These are phyloP conservation scores for Listronotus oregonensis DNA, from an alignment of 1,140 invertebrate genomes.

Conservation along the genomic window DNA sequence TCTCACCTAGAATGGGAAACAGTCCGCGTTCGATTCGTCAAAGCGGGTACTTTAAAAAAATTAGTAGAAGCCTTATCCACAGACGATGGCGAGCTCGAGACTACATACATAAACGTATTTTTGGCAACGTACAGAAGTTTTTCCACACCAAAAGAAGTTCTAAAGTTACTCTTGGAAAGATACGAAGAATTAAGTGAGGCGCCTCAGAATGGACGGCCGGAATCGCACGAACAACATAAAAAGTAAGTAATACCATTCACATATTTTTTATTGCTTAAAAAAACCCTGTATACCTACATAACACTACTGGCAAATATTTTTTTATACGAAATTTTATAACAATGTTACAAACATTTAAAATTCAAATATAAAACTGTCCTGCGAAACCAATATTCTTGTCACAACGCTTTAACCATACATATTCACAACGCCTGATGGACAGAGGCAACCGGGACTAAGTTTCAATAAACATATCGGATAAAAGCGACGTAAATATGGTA, in stretches of 20 bases:
- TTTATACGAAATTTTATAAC: no score
- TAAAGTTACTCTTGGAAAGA: conserved; percentile 79
- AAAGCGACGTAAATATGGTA: no score
- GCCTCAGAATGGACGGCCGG: conserved; percentile 55
- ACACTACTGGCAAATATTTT: background rate
- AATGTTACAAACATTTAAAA: no score
- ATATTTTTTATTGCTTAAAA: no score
- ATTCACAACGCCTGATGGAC: no score
- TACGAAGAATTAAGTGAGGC: conserved; percentile 67
- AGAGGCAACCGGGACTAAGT: no score
- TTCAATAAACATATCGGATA: no score
- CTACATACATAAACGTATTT: conserved; percentile 97
- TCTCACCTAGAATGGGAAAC: conserved; percentile 99
- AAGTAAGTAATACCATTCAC: no score
- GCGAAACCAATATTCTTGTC: no score
- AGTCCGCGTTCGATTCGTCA: conserved; percentile 92
- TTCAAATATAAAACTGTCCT: no score
- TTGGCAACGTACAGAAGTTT: conserved; percentile 91
- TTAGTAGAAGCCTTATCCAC: conserved; percentile 91
- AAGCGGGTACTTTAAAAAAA: conserved; percentile 92
- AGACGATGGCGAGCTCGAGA: conserved; percentile 94
- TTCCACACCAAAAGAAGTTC: conserved; percentile 78
- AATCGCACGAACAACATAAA: conserved; percentile 70
- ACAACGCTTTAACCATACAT: no score
- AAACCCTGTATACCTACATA: background rate